Percentiles rank a stretch among this genome's conserved stretches.
Conservation (phyloP, 2,888 invertebrate genomes). For the Poecilobothrus nobilitatus region DNA sequence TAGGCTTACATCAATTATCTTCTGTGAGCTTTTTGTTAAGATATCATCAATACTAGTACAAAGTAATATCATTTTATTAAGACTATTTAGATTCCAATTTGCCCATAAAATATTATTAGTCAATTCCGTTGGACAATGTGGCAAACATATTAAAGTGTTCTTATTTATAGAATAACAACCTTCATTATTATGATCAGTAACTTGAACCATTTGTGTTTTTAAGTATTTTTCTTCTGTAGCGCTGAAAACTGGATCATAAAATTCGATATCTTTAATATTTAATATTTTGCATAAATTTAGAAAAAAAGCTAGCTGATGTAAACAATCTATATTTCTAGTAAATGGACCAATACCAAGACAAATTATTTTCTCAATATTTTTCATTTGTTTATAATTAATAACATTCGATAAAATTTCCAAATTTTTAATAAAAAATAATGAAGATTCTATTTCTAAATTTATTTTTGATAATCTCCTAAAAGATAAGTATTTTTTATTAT, state of each 20-base stretch:
- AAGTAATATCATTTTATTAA: constrained; percentile 59
- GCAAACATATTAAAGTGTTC: constrained; percentile 63
- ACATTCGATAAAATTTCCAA: neutral
- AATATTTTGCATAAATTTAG: constrained; percentile 53
- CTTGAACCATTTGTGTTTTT: constrained; percentile 42
- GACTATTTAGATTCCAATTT: constrained; percentile 57
- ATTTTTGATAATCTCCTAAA: neutral
- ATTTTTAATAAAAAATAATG: neutral
- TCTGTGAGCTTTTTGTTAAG: constrained; percentile 33
- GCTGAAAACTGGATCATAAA: constrained; percentile 66
- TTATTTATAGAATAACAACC: constrained; percentile 54
- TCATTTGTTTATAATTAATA: neutral
- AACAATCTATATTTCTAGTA: neutral
- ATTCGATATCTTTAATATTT: constrained; percentile 42
- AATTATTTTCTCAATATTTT: neutral
- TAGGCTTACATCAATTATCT: neutral
- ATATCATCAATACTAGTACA: constrained; percentile 67
- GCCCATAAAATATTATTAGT: constrained; percentile 75
- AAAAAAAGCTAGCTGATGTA: constrained; percentile 66
- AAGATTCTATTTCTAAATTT: neutral
- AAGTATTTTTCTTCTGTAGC: constrained; percentile 47
- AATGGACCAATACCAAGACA: neutral
- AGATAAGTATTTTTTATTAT: neutral
- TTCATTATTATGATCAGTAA: constrained; percentile 58
- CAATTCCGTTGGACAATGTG: constrained; percentile 73